phyloP scores from a whole-genome alignment of 2,888 invertebrate genomes.

The Chelonus formosanus region DNA sequence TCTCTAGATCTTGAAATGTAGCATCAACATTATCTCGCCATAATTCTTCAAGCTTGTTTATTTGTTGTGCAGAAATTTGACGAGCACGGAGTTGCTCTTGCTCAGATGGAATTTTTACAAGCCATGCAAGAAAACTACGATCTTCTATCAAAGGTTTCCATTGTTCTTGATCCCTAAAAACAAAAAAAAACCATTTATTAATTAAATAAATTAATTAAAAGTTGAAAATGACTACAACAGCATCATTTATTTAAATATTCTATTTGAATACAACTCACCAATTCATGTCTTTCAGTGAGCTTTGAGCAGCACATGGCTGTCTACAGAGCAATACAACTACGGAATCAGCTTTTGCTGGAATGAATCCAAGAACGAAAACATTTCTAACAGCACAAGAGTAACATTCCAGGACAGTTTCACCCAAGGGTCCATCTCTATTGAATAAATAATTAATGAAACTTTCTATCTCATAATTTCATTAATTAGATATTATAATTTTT shows the following conservation, averaged over 20 bases:
- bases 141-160: constrained; percentile 99
- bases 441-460: constrained; percentile 15
- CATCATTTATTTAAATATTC: background rate
- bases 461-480: too few species aligned
- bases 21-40: constrained; percentile 99
- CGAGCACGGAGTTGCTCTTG: constrained; percentile 95
- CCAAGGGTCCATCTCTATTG: constrained; percentile 90
- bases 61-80: constrained; percentile 97
- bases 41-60: constrained; percentile 96
- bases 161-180: constrained; percentile 88
- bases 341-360: constrained; percentile 98
- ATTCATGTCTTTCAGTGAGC: constrained; percentile 97
- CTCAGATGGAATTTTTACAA: constrained; percentile 97
- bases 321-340: constrained; percentile 96
- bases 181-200: background rate
- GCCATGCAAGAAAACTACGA: constrained; percentile 94
- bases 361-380: constrained; percentile 98
- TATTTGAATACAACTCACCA: constrained; percentile 69
- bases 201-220: too few species aligned
- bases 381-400: constrained; percentile 98
- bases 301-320: constrained; percentile 98
- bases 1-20: constrained; percentile 96
- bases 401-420: constrained; percentile 97
- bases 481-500: too few species aligned
- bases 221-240: too few species aligned